These are phyloP conservation scores for Theristus sp. DNA, from an alignment of 2,888 invertebrate species.

Conservation along the genomic window DNA sequence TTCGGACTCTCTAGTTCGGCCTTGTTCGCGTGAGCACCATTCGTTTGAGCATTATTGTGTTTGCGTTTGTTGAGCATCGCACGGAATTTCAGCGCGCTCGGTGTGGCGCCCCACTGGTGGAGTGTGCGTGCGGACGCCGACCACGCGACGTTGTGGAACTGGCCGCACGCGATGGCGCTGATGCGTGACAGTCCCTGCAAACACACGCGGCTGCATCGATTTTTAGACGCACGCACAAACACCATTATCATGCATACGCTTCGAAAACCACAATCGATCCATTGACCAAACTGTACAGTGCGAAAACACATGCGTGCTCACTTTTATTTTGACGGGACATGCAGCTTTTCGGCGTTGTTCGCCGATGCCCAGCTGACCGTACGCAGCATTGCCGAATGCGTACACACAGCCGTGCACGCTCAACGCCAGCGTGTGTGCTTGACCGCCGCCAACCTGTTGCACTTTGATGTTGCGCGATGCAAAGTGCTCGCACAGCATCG, in stretches of 20 bases:
- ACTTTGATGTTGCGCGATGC: background rate
- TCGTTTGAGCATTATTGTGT: background rate
- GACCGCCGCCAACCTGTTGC: background rate
- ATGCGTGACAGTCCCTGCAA: too few relatives aligned
- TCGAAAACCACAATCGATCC: too few relatives aligned
- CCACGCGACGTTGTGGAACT: background rate
- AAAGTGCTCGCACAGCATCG: background rate
- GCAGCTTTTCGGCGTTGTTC: too few relatives aligned
- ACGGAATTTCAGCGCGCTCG: constrained; percentile 49
- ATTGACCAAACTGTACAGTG: too few relatives aligned
- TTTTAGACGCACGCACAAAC: too few relatives aligned
- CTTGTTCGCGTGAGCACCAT: too few relatives aligned
- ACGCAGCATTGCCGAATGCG: constrained; percentile 55
- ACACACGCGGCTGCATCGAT: too few relatives aligned
- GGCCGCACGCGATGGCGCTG: background rate
- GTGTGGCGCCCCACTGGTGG: constrained; percentile 57
- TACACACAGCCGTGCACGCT: constrained; percentile 50
- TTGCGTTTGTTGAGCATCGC: constrained; percentile 43
- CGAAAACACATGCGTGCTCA: too few relatives aligned
- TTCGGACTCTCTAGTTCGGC: too few relatives aligned
- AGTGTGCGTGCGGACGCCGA: constrained; percentile 27
- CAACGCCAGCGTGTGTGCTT: constrained; percentile 46
- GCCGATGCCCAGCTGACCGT: constrained; percentile 56
- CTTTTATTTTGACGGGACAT: too few relatives aligned
- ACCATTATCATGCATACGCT: too few relatives aligned